A percentile compares a stretch with the other conserved stretches of the same genome.
Evolutionary conservation across 1,140 invertebrate genomes (phyloP).

Genomic region (honey bee (Apis mellifera)): DNA sequence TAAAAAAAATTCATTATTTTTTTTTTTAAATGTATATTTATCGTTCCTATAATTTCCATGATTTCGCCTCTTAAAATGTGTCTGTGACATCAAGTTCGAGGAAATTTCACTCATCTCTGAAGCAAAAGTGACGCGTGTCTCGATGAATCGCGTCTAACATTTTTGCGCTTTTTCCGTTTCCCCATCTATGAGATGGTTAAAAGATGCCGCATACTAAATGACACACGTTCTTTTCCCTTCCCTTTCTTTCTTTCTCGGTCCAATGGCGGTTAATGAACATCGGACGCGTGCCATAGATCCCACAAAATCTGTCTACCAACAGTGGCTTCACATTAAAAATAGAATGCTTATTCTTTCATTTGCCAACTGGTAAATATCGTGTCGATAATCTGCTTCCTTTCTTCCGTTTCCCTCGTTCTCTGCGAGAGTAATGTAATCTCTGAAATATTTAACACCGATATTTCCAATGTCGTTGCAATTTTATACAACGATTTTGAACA

Average conservation of each 20-base stretch:
- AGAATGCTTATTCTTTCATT: slow-evolving; percentile 35
- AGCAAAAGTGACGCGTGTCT: slow-evolving; percentile 11
- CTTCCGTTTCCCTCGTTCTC: background rate
- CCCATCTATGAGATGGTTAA: background rate
- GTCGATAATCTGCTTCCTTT: background rate
- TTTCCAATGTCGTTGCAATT: too few species aligned
- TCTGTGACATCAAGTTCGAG: slow-evolving; percentile 14
- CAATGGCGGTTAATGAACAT: slow-evolving; percentile 46
- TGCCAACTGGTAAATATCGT: slow-evolving; percentile 18
- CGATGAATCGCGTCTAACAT: slow-evolving; percentile 25
- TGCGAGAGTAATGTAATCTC: background rate
- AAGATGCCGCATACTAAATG: slow-evolving; percentile 9
- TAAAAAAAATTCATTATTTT: background rate
- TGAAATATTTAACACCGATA: background rate
- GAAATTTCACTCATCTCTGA: slow-evolving; percentile 32
- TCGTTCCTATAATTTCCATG: background rate
- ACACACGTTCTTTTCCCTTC: background rate
- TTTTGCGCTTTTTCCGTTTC: slow-evolving; percentile 22
- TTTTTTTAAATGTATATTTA: too few species aligned
- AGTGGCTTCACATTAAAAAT: slow-evolving; percentile 33
- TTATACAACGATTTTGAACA: background rate
- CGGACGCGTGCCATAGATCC: slow-evolving; percentile 46
- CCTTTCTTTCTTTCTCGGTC: background rate
- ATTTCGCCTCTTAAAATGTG: slow-evolving; percentile 7
- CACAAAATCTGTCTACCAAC: slow-evolving; percentile 47